phyloP scores from a whole-genome alignment of 2,888 invertebrate genomes.

The Machimus rusticus region DNA sequence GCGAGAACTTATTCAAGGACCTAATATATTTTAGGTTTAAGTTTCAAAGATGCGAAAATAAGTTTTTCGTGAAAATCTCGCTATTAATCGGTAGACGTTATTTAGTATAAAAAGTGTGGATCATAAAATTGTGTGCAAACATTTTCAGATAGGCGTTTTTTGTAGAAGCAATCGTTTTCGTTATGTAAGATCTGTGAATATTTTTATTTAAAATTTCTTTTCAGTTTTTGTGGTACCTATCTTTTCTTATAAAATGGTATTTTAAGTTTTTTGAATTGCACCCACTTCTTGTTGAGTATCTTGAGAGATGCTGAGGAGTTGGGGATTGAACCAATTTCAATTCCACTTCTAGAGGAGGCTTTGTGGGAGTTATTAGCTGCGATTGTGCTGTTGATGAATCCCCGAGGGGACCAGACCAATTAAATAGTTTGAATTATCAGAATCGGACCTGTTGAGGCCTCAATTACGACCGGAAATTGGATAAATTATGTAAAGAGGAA shows the following conservation, averaged over 20 bases:
- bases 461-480: not conserved
- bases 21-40: no score
- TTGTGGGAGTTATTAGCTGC: not conserved
- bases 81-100: no score
- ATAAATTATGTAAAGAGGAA: not conserved
- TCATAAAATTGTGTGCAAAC: no score
- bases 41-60: no score
- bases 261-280: not conserved
- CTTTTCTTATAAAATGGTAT: not conserved
- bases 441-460: not conserved
- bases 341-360: not conserved
- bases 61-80: no score
- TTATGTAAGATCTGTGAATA: no score
- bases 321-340: not conserved
- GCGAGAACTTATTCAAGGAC: no score
- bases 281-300: not conserved
- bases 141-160: no score
- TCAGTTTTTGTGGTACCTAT: no score
- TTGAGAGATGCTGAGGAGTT: not conserved
- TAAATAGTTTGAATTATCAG: not conserved
- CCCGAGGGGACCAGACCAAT: not conserved
- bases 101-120: no score
- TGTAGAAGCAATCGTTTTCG: no score
- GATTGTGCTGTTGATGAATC: not conserved
- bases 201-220: no score